Evolutionary conservation across 2,888 invertebrate genomes (phyloP), one percentile per base, ranked within the genome.

Genomic region (Tipula helvola): DNA sequence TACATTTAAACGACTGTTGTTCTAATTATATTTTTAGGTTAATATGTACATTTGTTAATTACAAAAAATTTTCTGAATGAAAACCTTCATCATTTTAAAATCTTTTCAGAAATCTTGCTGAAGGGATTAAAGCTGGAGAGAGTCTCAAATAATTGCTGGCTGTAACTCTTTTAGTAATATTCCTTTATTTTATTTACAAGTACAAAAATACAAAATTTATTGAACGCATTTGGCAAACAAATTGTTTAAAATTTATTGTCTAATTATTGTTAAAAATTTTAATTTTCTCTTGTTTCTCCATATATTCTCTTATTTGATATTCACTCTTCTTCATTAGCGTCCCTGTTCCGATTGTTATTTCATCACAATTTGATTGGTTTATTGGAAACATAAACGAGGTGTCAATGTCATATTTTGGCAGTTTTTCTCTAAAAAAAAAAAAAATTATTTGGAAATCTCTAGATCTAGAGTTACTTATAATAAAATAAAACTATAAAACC

Each of bases 341-440:
- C 4, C 36, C 84, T 2, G 36, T 16, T 39, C 41, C 39, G 8
- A 39, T 28, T 3, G 18, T 42, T 41, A 42, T 85, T 42, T 42
- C 42, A 18, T 39, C 42, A 44, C 85, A 85, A 18, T 95, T 93
- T 0, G 93, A 93, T 90, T 97, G 97, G 44, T 95, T 93, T 91
- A 97, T 97, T 13, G 95, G 93, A 89, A 97, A 97, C 93, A 97
- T 95, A 90, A 96, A 97, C 42, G 95, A 95, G 87, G 96, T 91
- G 89, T 97, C 96, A n/a, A 97, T 96, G 89, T 96, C 96, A 90
- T 97, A 97, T 88, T 95, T 90, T 2, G 91, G 91, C 86, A 92
- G 87, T 88, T 92, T 92, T 88, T 91, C 92, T 87, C 91, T 91
- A 87, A 41, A 88, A 88, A 87, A 86, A 39, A 39, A 85, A 36